Evolutionary conservation across 2,113 vertebrate genomes (phyloP).

Genomic region (Pyrgilauda ruficollis): DNA sequence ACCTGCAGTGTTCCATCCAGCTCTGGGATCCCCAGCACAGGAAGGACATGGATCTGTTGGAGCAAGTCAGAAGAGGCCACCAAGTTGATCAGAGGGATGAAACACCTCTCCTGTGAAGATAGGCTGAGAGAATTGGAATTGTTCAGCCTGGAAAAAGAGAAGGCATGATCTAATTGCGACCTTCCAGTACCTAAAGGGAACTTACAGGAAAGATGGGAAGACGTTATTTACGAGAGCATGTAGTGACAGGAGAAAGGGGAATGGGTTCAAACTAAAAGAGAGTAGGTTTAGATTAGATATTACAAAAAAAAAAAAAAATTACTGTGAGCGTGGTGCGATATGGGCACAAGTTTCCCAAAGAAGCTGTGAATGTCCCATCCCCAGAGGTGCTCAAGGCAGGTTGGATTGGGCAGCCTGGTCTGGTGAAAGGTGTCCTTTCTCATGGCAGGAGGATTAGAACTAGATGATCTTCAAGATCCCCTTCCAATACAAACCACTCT

Average conservation of each 20-base stretch:
- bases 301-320: neutral
- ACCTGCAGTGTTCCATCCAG: neutral
- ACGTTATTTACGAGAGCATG: neutral
- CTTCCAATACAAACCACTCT: neutral
- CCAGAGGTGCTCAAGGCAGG: neutral
- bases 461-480: neutral
- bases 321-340: neutral
- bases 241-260: neutral
- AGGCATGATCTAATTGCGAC: rapidly evolving
- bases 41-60: neutral
- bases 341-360: neutral
- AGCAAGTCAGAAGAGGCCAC: neutral
- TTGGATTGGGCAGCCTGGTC: neutral
- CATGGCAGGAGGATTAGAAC: neutral
- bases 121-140: neutral
- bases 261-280: neutral
- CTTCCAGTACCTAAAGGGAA: neutral
- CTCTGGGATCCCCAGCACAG: no score
- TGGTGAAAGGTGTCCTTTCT: neutral
- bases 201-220: neutral
- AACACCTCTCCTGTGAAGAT: neutral
- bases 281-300: neutral
- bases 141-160: neutral
- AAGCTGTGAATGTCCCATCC: neutral
- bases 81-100: neutral